A percentile compares a stretch with the other conserved stretches of the same genome.
Evolutionary conservation across 2,797 vertebrate genomes (phyloP).

Genomic region (Rhabdophis nuchalis): DNA sequence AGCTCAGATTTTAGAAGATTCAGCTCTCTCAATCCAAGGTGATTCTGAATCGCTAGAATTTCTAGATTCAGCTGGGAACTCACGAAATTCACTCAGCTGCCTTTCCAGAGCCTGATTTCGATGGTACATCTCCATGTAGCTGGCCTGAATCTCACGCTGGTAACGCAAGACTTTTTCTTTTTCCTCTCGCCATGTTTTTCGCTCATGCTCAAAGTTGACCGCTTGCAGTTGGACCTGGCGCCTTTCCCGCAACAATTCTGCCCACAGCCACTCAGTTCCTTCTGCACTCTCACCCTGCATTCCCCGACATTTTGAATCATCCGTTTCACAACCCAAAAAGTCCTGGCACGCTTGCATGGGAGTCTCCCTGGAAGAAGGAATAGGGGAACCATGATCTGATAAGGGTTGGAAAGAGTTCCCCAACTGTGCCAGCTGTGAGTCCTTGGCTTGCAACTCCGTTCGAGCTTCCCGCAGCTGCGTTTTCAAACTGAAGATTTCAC

Average conservation of each 20-base stretch:
- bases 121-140: slow-evolving; percentile 95
- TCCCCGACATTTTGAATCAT: slow-evolving; percentile 73
- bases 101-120: slow-evolving; percentile 86
- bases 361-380: slow-evolving; percentile 50
- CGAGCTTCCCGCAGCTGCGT: slow-evolving; percentile 86
- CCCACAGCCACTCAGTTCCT: slow-evolving; percentile 80
- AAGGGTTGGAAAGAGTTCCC: slow-evolving; percentile 73
- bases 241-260: slow-evolving; percentile 89
- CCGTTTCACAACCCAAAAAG: slow-evolving; percentile 69
- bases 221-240: slow-evolving; percentile 91
- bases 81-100: slow-evolving; percentile 78
- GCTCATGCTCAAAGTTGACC: slow-evolving; percentile 87
- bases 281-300: slow-evolving; percentile 61
- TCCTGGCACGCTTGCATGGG: slow-evolving; percentile 60
- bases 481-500: slow-evolving; percentile 93
- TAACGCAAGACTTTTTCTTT: slow-evolving; percentile 97
- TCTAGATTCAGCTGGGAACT: slow-evolving; percentile 63
- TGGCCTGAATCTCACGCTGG: slow-evolving; percentile 95
- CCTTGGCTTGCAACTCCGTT: slow-evolving; percentile 78
- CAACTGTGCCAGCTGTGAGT: slow-evolving; percentile 80
- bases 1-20: slow-evolving; percentile 93
- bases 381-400: slow-evolving; percentile 33
- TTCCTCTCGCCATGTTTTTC: slow-evolving; percentile 91
- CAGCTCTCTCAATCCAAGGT: slow-evolving; percentile 90
- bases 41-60: slow-evolving; percentile 65